Conservation (phyloP, 1,140 invertebrate species). For the Zaprionus inermis region DNA sequence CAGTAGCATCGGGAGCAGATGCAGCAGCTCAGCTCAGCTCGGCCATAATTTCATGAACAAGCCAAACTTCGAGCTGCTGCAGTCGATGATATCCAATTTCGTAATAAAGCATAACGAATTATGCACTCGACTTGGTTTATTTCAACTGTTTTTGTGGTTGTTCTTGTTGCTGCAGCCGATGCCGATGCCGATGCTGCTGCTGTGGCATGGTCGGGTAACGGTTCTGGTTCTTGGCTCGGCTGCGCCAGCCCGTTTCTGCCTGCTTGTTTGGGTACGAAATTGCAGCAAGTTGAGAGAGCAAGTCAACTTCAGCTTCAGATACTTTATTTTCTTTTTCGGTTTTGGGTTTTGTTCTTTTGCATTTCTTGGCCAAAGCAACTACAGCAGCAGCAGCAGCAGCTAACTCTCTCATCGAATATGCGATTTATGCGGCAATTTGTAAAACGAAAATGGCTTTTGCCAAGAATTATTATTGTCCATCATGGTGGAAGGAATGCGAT, state of each 20-base stretch:
- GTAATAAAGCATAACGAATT: slow-evolving; percentile 83
- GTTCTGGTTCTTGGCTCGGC: slow-evolving; percentile 56
- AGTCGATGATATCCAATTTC: slow-evolving; percentile 81
- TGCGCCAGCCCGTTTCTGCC: slow-evolving; percentile 8
- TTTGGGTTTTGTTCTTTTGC: slow-evolving; percentile 66
- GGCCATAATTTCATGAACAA: slow-evolving; percentile 66
- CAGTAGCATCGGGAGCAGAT: slow-evolving; percentile 56
- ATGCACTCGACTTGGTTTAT: slow-evolving; percentile 82
- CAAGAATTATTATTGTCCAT: slow-evolving; percentile 83
- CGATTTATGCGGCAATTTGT: slow-evolving; percentile 83
- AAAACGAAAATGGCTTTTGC: slow-evolving; percentile 81
- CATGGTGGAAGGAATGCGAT: slow-evolving; percentile 52
- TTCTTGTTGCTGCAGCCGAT: slow-evolving; percentile 37
- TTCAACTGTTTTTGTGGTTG: slow-evolving; percentile 50
- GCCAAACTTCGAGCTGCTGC: slow-evolving; percentile 21
- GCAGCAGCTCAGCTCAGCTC: slow-evolving; percentile 44
- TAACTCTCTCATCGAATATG: slow-evolving; percentile 82
- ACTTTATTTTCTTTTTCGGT: slow-evolving; percentile 23
- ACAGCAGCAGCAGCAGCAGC: slow-evolving; percentile 12
- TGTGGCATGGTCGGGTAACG: slow-evolving; percentile 68
- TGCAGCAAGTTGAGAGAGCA: slow-evolving; percentile 46
- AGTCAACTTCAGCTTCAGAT: slow-evolving; percentile 10
- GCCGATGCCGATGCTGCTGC: slow-evolving; percentile 26
- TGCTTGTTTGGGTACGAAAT: slow-evolving; percentile 55
- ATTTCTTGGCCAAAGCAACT: slow-evolving; percentile 44